Conservation (phyloP, 2,888 invertebrate species). For the Pherbina coryleti region DNA sequence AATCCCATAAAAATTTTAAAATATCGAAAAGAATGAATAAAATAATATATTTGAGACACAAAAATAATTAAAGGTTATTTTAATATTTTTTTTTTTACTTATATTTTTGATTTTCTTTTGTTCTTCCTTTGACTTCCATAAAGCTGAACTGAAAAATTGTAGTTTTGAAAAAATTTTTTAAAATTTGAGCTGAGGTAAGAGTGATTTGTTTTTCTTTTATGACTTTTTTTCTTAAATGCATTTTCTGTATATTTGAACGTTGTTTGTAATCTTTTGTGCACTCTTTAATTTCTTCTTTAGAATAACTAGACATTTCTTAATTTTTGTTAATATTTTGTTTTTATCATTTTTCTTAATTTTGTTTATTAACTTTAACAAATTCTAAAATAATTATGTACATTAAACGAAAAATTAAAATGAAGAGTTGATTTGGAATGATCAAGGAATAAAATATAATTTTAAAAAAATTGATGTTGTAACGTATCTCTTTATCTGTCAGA, state of each 20-base stretch:
- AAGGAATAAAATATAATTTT: conserved; percentile 30
- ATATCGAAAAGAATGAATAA: conserved; percentile 17
- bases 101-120: background rate
- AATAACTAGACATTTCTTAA: background rate
- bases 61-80: conserved; percentile 11
- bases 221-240: background rate
- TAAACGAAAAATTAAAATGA: background rate
- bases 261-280: conserved; percentile 13
- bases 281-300: background rate
- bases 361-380: background rate
- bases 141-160: too few species aligned
- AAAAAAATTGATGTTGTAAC: background rate
- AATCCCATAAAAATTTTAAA: conserved; percentile 2
- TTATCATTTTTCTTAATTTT: background rate
- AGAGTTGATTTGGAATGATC: background rate
- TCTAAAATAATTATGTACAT: background rate
- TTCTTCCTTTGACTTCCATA: background rate
- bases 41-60: conserved; percentile 18
- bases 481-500: background rate
- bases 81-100: background rate
- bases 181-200: conserved; percentile 22
- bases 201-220: conserved; percentile 7
- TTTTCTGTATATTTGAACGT: background rate
- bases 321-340: conserved; percentile 4
- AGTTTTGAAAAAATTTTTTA: background rate